Base-by-base conservation (phyloP, 2,888 invertebrate genomes). In the Fragum fragum region DNA sequence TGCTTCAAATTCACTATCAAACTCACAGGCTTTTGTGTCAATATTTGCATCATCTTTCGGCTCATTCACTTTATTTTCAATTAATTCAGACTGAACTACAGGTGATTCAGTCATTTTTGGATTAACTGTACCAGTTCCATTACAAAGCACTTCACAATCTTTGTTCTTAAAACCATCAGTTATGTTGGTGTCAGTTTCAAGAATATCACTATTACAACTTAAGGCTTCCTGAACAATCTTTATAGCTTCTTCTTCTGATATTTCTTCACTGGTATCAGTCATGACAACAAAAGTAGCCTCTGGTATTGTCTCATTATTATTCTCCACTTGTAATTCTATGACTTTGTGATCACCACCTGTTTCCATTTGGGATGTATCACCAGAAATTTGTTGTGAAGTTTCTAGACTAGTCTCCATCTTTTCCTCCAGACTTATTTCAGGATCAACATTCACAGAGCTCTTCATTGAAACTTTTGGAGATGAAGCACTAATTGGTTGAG, bases 221-320 rank as follows among this genome's bases (percentile, higher is more conserved):
- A 91, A 59, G n/a, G 86, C 86, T 42, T 85, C 83, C 55, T 89
- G 81, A 3, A 90, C 91, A 69, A 92, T 76, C 61, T 81, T 81
- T 18, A 91, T 59, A 26, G 88, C 88, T 29, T 91, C 91, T 47
- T 91, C 92, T 61, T 90, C 90, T 18, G 90, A 85, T 26, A 91
- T 79, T 59, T 87, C 86, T 23, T 87, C 87, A 23, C 84, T 84
- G 69, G 83, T 86, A 16, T 90, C 90, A 21, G 91, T 85, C 73
- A 91, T 75, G 2, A 91, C 87, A 29, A 92, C 83, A 18, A 91
- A 66, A 14, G 66, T 86, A 29, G 91, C 83, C 70, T 89, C 89
- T 57, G 79, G 72, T 16, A 72, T 39, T 1, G 68, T 76, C 42
- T 76, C 73, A 39, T 23, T 26, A 47, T 53, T 52, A 26, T 11